Evolutionary conservation across 2,113 vertebrate genomes (phyloP).

Genomic region (Crotalus viridis): DNA sequence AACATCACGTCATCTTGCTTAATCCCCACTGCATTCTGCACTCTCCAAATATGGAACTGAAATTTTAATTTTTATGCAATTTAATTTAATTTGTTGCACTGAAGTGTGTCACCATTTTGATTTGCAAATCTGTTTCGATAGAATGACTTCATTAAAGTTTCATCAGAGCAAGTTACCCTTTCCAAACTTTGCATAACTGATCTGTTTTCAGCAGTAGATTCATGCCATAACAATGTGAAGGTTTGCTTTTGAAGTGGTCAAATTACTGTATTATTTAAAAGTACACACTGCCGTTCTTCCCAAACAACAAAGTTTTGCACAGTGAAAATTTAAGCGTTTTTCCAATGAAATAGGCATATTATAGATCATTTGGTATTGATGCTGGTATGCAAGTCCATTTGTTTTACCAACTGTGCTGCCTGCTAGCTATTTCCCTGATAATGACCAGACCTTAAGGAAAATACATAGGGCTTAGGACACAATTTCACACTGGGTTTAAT

Average conservation of each 20-base stretch:
- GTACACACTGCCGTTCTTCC: neutral
- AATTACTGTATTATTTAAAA: neutral
- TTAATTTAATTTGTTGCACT: neutral
- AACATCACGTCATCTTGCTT: neutral
- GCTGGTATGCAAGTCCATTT: neutral
- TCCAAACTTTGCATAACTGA: neutral
- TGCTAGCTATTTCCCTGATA: neutral
- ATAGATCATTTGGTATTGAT: neutral
- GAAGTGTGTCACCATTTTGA: neutral
- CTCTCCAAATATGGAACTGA: neutral
- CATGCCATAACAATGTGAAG: neutral
- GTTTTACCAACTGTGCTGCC: neutral
- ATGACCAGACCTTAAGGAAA: neutral
- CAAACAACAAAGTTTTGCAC: neutral
- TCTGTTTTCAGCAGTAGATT: neutral
- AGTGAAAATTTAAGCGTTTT: conserved; percentile 25
- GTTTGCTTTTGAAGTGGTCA: neutral
- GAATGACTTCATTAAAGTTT: neutral
- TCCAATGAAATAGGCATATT: neutral
- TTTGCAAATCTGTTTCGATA: neutral
- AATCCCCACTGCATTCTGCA: neutral
- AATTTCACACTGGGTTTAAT: neutral
- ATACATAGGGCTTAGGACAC: neutral
- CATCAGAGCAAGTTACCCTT: neutral
- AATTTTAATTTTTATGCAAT: neutral